A percentile compares a stretch with the other conserved stretches of the same genome.
Evolutionary conservation across 2,113 vertebrate genomes (phyloP).

Genomic region (Verasper variegatus): DNA sequence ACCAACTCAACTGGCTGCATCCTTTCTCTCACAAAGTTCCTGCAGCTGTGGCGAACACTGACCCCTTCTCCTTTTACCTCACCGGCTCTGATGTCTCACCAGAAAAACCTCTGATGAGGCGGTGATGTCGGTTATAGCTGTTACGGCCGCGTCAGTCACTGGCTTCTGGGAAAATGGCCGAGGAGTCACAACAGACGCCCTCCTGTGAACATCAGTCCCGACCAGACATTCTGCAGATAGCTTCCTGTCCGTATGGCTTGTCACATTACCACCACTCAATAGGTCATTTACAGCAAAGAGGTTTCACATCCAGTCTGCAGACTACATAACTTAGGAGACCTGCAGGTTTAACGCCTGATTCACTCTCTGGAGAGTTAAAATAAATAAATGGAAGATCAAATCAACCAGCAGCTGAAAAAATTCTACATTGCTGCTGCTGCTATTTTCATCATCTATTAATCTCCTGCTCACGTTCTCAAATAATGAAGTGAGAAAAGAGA

Average conservation of each 20-base stretch:
- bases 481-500: too few relatives aligned
- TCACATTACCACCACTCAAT: constrained; percentile 63
- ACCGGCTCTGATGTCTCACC: constrained; percentile 5
- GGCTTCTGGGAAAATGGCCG: constrained; percentile 71
- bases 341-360: constrained; percentile 22
- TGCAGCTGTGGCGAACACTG: neutral
- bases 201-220: constrained; percentile 43
- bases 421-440: too few relatives aligned
- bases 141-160: constrained; percentile 27
- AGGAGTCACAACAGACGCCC: constrained; percentile 39
- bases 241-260: constrained; percentile 68
- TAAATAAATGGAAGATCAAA: neutral
- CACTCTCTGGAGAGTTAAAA: neutral
- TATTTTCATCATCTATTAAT: too few relatives aligned
- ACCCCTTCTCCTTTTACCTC: neutral
- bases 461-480: too few relatives aligned
- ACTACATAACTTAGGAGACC: neutral
- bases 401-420: neutral
- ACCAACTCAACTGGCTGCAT: neutral
- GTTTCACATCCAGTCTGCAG: constrained; percentile 7
- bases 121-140: constrained; percentile 41
- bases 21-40: neutral
- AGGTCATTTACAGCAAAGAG: constrained; percentile 53
- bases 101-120: constrained; percentile 20
- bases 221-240: constrained; percentile 71